These are phyloP conservation scores for Hylomyscus alleni DNA, from an alignment of 2,797 vertebrate genomes.

Conservation along the genomic window DNA sequence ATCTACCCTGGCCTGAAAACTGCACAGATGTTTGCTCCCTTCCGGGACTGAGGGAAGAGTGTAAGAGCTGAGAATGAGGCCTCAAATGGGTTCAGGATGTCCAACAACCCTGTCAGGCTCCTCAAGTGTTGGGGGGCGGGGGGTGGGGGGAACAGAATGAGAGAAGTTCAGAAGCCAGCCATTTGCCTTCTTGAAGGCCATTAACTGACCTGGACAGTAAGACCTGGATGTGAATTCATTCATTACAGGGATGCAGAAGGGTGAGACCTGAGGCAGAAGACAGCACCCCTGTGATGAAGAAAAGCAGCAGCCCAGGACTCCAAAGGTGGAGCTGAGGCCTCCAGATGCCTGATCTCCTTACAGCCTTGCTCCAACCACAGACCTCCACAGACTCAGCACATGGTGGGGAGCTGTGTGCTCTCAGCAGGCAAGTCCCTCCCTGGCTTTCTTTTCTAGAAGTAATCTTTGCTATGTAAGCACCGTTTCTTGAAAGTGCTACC, in stretches of 20 bases:
- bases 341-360: background rate
- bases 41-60: background rate
- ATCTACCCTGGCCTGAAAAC: conserved; percentile 67
- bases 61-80: background rate
- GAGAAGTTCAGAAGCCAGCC: conserved; percentile 53
- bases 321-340: background rate
- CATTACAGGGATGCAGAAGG: conserved; percentile 56
- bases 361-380: background rate
- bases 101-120: conserved; percentile 32
- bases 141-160: background rate
- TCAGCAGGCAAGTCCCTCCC: background rate
- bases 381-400: background rate
- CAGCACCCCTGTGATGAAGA: background rate
- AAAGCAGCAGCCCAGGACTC: background rate
- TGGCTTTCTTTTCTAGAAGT: background rate
- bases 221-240: conserved; percentile 67
- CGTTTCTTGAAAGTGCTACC: rapidly evolving
- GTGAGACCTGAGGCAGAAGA: background rate
- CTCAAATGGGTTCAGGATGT: background rate
- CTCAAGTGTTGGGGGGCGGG: background rate
- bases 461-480: rapidly evolving
- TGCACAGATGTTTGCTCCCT: conserved; percentile 63
- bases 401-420: background rate
- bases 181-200: conserved; percentile 66
- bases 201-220: conserved; percentile 56